Conservation (phyloP, 2,113 vertebrate genomes). For the Trogon melanurus region DNA sequence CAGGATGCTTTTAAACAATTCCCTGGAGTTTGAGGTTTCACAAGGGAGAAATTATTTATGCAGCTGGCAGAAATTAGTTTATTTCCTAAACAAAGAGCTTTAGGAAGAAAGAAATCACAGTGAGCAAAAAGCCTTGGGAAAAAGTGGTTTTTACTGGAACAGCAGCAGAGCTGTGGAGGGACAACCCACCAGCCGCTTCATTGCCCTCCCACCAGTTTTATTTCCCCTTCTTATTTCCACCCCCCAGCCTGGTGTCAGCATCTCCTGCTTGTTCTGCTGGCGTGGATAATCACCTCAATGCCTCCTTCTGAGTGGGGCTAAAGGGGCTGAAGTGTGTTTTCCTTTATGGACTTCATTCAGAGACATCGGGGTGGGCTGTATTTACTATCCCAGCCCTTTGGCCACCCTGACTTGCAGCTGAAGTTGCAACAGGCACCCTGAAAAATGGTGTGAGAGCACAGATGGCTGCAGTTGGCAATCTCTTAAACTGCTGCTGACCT, state of each 20-base stretch:
- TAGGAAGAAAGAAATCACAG: not conserved
- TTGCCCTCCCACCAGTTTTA: not conserved
- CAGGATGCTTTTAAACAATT: not conserved
- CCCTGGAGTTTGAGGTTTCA: not conserved
- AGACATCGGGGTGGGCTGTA: not conserved
- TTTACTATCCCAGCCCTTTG: not conserved
- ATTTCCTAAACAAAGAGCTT: not conserved
- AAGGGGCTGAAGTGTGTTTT: not conserved
- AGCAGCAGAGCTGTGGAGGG: not conserved
- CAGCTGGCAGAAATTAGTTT: not conserved
- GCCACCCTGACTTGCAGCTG: not conserved
- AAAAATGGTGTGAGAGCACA: rapidly evolving
- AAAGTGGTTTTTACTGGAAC: not conserved
- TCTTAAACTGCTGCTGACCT: not conserved
- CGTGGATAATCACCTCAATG: not conserved
- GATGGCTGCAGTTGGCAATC: not conserved
- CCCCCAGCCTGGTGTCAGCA: rapidly evolving
- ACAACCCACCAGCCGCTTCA: not conserved
- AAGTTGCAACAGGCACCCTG: not conserved
- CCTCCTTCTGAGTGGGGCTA: not conserved
- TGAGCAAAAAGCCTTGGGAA: not conserved
- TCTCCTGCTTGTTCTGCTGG: not conserved
- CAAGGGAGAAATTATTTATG: not conserved
- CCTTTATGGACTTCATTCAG: not conserved
- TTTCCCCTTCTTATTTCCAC: not conserved